A percentile compares a stretch with the other conserved stretches of the same genome.
Conservation (phyloP, 1,140 invertebrate species). For the Drosophila quadrilineata region DNA sequence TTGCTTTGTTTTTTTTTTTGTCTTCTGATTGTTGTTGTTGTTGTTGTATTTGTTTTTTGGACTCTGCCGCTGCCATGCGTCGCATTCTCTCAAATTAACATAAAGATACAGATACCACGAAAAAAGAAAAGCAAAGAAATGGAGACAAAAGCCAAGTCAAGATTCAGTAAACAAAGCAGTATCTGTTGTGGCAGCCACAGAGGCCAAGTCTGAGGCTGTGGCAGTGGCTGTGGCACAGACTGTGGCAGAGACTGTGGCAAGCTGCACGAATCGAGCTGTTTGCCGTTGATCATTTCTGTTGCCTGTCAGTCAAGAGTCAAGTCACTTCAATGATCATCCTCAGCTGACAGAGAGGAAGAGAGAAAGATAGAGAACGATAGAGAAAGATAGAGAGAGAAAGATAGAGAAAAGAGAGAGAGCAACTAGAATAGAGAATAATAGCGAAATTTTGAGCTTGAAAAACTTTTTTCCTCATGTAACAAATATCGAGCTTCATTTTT, state of each 20-base stretch:
- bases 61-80: conserved; percentile 13
- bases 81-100: conserved; percentile 66
- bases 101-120: conserved; percentile 35
- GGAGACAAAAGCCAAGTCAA: conserved; percentile 15
- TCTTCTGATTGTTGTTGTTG: conserved; percentile 5
- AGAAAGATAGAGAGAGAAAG: no score
- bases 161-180: conserved; percentile 30
- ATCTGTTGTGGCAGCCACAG: conserved; percentile 9
- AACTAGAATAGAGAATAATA: no score
- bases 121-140: no score
- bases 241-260: conserved; percentile 14
- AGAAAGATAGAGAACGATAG: no score
- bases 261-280: neutral
- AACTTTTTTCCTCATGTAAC: no score
- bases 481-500: no score
- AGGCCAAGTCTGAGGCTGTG: neutral
- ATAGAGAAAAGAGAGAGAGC: no score
- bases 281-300: neutral
- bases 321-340: no score
- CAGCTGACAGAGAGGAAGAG: no score
- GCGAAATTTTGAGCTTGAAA: no score
- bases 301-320: neutral
- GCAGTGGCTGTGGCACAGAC: conserved; percentile 2
- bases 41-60: neutral
- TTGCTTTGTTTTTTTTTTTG: conserved; percentile 25